Conservation (phyloP, 2,888 invertebrate species). For the Branchellion lobata region DNA sequence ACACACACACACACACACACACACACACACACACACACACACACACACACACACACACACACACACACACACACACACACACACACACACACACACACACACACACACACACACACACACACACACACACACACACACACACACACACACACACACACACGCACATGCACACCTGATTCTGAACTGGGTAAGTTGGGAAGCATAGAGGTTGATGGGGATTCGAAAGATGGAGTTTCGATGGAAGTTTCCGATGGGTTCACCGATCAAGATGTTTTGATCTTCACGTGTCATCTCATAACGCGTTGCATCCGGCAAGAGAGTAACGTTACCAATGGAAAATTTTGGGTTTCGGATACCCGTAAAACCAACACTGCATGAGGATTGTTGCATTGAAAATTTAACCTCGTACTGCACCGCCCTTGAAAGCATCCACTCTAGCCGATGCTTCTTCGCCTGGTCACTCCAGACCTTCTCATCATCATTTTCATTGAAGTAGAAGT, state of each 20-base stretch:
- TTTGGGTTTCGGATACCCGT: neutral
- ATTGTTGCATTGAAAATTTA: neutral
- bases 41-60: too few relatives aligned
- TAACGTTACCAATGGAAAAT: neutral
- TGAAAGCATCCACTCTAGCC: neutral
- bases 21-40: too few relatives aligned
- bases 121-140: neutral
- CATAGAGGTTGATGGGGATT: slow-evolving; percentile 79
- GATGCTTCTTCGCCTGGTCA: neutral
- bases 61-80: too few relatives aligned
- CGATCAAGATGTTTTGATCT: slow-evolving; percentile 78
- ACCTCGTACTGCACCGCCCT: neutral
- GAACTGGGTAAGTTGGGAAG: slow-evolving; percentile 70
- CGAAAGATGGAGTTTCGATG: slow-evolving; percentile 86
- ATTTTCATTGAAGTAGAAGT: slow-evolving; percentile 5
- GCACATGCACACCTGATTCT: slow-evolving; percentile 74
- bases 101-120: neutral
- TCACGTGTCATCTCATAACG: slow-evolving; percentile 73
- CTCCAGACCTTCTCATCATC: neutral
- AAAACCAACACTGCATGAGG: neutral
- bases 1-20: too few relatives aligned
- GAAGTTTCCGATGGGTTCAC: slow-evolving; percentile 82
- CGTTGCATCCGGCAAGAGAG: neutral
- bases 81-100: too few relatives aligned
- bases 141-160: neutral